These are phyloP conservation scores for Poecilus cupreus DNA, from an alignment of 2,888 invertebrate species.

Conservation along the genomic window DNA sequence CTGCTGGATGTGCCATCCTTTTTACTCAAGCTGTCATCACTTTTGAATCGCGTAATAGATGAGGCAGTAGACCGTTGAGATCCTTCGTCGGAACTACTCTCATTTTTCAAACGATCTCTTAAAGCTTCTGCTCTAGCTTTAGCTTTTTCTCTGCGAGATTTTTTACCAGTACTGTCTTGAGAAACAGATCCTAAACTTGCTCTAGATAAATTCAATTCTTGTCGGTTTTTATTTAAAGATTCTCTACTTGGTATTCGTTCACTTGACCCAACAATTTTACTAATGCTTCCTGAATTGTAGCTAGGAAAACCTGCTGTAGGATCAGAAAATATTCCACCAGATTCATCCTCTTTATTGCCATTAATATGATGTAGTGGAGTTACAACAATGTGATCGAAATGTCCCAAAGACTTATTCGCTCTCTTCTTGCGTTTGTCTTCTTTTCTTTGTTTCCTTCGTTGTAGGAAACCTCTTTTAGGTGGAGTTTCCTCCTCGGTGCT, in stretches of 20 bases:
- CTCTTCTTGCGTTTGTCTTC: conserved; percentile 75
- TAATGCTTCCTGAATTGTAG: conserved; percentile 65
- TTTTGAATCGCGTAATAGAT: conserved; percentile 80
- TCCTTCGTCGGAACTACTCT: conserved; percentile 84
- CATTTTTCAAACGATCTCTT: conserved; percentile 76
- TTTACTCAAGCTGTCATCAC: conserved; percentile 80
- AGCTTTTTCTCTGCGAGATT: conserved; percentile 76
- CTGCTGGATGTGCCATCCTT: conserved; percentile 77
- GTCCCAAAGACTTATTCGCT: conserved; percentile 74
- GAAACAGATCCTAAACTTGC: conserved; percentile 71
- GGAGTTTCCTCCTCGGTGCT: conserved; percentile 74
- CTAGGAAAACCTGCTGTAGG: conserved; percentile 73
- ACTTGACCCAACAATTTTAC: conserved; percentile 69
- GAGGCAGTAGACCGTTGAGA: conserved; percentile 81
- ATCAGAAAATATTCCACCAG: conserved; percentile 77
- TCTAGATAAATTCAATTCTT: conserved; percentile 64
- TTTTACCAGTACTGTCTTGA: conserved; percentile 75
- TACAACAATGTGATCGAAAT: conserved; percentile 81
- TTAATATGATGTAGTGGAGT: conserved; percentile 71
- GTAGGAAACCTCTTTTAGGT: conserved; percentile 69
- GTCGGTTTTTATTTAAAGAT: conserved; percentile 67
- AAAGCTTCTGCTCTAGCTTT: conserved; percentile 82
- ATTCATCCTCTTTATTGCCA: conserved; percentile 66
- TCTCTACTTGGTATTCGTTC: conserved; percentile 68
- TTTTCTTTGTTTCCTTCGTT: conserved; percentile 70